Conservation (phyloP, 2,888 invertebrate species). For the Dolomedes plantarius region DNA sequence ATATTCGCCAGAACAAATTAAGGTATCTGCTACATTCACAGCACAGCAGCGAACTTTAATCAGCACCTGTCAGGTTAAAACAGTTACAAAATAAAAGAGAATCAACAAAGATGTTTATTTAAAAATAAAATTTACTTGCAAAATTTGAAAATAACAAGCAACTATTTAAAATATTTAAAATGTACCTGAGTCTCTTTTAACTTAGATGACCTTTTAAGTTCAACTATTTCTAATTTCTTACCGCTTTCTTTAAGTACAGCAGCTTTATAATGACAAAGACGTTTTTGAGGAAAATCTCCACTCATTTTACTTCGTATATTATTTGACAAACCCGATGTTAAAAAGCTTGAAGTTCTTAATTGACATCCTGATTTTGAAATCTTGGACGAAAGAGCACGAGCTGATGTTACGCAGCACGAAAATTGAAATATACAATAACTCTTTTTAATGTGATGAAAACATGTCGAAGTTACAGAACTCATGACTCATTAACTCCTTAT, state of each 20-base stretch:
- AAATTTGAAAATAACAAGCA: too few relatives aligned
- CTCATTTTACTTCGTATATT: not conserved
- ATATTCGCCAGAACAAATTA: constrained; percentile 79
- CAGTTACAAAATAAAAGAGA: not conserved
- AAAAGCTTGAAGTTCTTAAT: not conserved
- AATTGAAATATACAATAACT: not conserved
- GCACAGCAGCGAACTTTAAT: constrained; percentile 82
- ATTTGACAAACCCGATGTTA: not conserved
- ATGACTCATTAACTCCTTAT: not conserved
- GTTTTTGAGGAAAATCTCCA: constrained; percentile 24
- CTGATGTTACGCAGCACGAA: not conserved
- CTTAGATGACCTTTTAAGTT: constrained; percentile 77
- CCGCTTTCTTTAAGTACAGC: constrained; percentile 80
- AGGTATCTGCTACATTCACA: constrained; percentile 82
- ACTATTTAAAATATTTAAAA: not conserved
- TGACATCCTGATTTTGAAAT: not conserved
- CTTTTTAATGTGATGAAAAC: not conserved
- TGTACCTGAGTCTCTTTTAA: constrained; percentile 79
- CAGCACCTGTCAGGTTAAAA: constrained; percentile 79
- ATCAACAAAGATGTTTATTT: too few relatives aligned
- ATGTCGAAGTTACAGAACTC: not conserved
- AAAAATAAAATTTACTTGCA: too few relatives aligned
- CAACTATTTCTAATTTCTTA: constrained; percentile 79
- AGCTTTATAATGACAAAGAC: constrained; percentile 76
- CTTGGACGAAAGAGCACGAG: constrained; percentile 24